Base-by-base conservation (phyloP, 2,113 vertebrate species). In the Emydura subglobosa region DNA sequence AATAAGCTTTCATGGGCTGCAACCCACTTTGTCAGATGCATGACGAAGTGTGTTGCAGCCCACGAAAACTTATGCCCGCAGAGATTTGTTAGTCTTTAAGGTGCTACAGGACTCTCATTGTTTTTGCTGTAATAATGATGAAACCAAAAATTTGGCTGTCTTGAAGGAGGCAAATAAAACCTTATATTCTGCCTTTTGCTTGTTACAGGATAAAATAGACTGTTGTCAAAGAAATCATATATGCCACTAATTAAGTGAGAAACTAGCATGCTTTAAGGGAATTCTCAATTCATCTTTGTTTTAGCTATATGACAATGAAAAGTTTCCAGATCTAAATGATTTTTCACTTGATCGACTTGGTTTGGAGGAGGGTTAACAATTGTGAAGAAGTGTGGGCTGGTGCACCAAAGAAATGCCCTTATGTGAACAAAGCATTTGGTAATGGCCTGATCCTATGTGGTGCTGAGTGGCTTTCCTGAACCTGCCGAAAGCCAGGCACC, bases 111-210 rank as follows among this genome's bases (percentile, higher is more conserved):
- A 39, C 39, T 39, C 39, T 39, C 39, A 39, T 39, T 39, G 39
- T 39, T 39, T 39, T 39, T 39, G 39, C 39, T 19, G 11, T 50
- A 44, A 61, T 92, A 93, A 92, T 92, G 25, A 78, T 76, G 85
- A 93, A 88, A 51, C 54, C 68, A 50, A 88, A 50, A 14, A 34
- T 89, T 90, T 93, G 79, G 4, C 31, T 85, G 72, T 76, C 86
- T 90, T 94, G 39, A 86, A 74, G n/a, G 51, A 91, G 78, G 39
- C 51, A 51, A 95, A 68, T 76, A 78, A 81, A 91, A 91, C 57
- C 1, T 34, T 76, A 1, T 86, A 49, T 83, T 95, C 96, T 34
- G 50, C 85, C 78, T 89, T 94, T 39, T 49, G 7, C n/a, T 55
- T 92, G 68, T 90, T 87, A 50, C 91, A 65, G 78, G 5, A 13